Evolutionary conservation across 2,888 invertebrate genomes (phyloP).

Genomic region (Mesoligia furuncula): DNA sequence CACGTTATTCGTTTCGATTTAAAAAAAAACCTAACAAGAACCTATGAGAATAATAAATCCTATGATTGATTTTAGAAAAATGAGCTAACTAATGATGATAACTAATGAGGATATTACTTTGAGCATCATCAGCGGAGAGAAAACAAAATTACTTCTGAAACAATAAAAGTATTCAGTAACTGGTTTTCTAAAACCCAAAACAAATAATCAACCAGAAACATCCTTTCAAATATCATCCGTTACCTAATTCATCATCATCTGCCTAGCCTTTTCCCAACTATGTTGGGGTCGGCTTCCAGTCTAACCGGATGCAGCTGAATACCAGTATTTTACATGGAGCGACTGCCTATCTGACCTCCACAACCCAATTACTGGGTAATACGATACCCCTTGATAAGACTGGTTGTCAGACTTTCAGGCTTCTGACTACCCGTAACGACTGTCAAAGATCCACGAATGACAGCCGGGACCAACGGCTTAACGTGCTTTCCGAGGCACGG

Average conservation of each 20-base stretch:
- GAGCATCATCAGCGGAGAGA: neutral
- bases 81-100: neutral
- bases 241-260: conserved; percentile 53
- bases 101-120: neutral
- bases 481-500: no score
- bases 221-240: conserved; percentile 1
- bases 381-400: no score
- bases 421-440: no score
- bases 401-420: no score
- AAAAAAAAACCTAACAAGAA: neutral
- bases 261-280: no score
- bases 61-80: neutral
- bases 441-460: no score
- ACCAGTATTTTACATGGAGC: no score
- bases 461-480: no score
- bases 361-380: no score
- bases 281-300: no score
- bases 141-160: neutral
- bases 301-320: no score
- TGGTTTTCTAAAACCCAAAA: conserved; percentile 8
- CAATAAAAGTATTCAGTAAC: conserved; percentile 4
- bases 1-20: neutral
- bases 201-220: conserved; percentile 18
- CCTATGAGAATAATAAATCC: neutral
- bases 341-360: no score